Evolutionary conservation across 2,797 vertebrate species (phyloP), one percentile per base, ranked within the genome.

Genomic region (Amazonetta brasiliensis): DNA sequence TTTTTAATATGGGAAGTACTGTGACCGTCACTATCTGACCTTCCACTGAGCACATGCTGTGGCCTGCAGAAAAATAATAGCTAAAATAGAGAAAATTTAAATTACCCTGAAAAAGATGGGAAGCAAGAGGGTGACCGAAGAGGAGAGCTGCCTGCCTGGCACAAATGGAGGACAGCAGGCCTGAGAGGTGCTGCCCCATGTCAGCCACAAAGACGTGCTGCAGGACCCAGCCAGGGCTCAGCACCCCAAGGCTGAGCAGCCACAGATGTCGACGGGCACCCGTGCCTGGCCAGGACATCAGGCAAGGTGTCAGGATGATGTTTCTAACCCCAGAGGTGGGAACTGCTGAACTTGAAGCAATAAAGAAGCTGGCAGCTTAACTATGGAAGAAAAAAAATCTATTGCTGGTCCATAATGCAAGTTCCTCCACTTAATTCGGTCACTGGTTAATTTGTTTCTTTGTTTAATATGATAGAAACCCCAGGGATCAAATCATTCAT

Each of bases 401-500:
- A 92, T 76, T 94, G 85, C 93, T 75, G 90, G 60, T 66, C 73
- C 71, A 69, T 87, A 89, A 95, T 95, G 86, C 87, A 82, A 94
- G 94, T 92, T 96, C 84, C 67, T 94, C 80, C 89, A 94, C 92
- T 96, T 97, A 96, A 96, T 96, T 95, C 83, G 95, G 89, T 89
- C 85, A 86, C 89, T 94, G 89, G 79, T 90, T 97, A 96, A 97
- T 96, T 90, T 96, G 94, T 96, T 97, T 96, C 94, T 96, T 97
- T 96, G 94, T 96, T 96, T 95, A 97, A 97, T 96, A 91, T 89
- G 95, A 95, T 96, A 96, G 94, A 96, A 96, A 96, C 95, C 96
- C 90, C 92, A 92, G 94, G 95, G 96, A 97, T 94, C 71, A 4
- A 97, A 96, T 95, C 86, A 82, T 90, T 96, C 91, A 92, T 96